phyloP scores from a whole-genome alignment of 2,888 invertebrate genomes.

The Himalopsyche japonica region DNA sequence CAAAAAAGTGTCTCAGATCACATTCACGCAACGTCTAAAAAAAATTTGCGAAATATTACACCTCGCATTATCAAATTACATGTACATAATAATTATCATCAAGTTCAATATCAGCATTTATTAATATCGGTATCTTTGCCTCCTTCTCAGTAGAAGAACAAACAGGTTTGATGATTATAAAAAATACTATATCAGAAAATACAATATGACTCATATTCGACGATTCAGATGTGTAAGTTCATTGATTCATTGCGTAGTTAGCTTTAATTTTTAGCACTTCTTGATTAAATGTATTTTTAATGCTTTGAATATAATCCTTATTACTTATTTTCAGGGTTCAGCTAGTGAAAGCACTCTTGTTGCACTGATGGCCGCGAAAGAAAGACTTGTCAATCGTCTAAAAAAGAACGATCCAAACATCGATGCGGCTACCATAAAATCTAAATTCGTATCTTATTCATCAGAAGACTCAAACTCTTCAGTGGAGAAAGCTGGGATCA shows the following conservation, averaged over 20 bases:
- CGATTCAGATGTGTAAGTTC: too few species aligned
- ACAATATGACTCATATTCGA: too few species aligned
- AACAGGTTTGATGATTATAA: too few species aligned
- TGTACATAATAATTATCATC: too few species aligned
- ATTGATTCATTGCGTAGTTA: too few species aligned
- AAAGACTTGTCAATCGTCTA: slow-evolving; percentile 64
- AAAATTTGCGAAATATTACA: too few species aligned
- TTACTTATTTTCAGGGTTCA: slow-evolving; percentile 65
- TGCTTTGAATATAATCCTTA: background rate
- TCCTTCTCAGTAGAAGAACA: too few species aligned
- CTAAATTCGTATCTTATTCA: slow-evolving; percentile 78
- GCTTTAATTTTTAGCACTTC: background rate
- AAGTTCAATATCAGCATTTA: too few species aligned
- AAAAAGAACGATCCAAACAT: slow-evolving; percentile 61
- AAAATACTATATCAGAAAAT: background rate
- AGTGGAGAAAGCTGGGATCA: slow-evolving; percentile 82
- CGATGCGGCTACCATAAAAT: slow-evolving; percentile 65
- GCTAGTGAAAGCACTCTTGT: slow-evolving; percentile 90
- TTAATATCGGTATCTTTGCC: too few species aligned
- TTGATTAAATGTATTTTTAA: background rate
- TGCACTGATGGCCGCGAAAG: slow-evolving; percentile 77
- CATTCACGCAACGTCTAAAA: too few species aligned
- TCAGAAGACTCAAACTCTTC: slow-evolving; percentile 90
- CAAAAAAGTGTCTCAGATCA: too few species aligned
- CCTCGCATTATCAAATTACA: too few species aligned